Base-by-base conservation (phyloP, 37 sponge, comb jelly and placozoan genomes). In the Petrosia ficiformis region DNA sequence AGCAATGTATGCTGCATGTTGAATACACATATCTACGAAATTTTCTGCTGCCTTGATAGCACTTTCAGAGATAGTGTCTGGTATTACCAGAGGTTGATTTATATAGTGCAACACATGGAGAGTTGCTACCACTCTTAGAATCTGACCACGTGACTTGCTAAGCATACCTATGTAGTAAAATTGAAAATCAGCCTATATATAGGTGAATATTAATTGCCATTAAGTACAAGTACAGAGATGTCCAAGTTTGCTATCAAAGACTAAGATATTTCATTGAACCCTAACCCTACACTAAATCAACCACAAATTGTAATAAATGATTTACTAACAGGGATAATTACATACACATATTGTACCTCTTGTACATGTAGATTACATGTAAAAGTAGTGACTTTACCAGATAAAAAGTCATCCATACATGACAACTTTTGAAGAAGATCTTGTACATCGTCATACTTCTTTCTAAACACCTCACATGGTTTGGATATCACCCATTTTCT, bases 31-130 rank as follows among this genome's bases (percentile, higher is more conserved):
- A 2, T 64, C 57, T 4, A 85, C 79, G 65, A 85, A 85, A 58
- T 67, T 11, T 3, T 31, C 42, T 3, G 79, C 79, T 41, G 86
- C 79, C 3, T 33, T 73, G 16, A 78, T 58, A 6, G 86, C 86
- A 14, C 24, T n/a, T 24, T 68, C 65, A 21, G 57, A 25, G 5
- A 85, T 73, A 4, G 36, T 24, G 0, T 37, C 2, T 57, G 79
- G 68, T 2, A 72, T 42, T 14, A 38, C 44, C 4, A 48, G 39
- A 3, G 54, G 11, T 11, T 4, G 30, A 2, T 85, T 41, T 19
- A 85, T 5, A 44, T 85, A 25, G 70, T 72, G 78, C n/a, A 85
- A 42, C 35, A 78, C 79, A 35, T 85, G 86, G 33, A 85, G 57
- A 19, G 36, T 77, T 2, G 74, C 86, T 26, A 69, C 14, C 22